Evolutionary conservation across 2,888 invertebrate species (phyloP).

Genomic region (Sturmia bella): DNA sequence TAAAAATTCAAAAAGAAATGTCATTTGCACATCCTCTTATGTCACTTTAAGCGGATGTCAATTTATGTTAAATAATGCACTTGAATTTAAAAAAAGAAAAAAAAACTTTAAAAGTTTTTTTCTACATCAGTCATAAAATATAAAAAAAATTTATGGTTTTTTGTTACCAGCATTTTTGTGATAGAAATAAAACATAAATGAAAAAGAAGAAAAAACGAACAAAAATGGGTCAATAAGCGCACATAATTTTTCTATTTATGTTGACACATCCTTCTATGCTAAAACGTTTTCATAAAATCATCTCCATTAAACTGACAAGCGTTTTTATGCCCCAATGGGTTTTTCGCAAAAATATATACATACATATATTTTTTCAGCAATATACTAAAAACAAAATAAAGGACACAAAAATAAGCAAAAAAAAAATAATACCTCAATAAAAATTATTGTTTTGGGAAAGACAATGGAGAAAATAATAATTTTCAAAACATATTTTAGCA

Average conservation of each 20-base stretch:
- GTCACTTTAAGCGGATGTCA: constrained; percentile 48
- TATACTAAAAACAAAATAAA: background rate
- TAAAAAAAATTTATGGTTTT: constrained; percentile 7
- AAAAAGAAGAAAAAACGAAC: no score
- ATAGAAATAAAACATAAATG: background rate
- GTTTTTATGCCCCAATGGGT: constrained; percentile 49
- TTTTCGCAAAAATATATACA: constrained; percentile 4
- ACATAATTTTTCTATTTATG: constrained; percentile 56
- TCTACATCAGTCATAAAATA: constrained; percentile 33
- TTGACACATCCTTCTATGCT: constrained; percentile 42
- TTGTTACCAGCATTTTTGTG: constrained; percentile 17
- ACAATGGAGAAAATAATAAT: constrained; percentile 36
- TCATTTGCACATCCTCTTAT: constrained; percentile 7
- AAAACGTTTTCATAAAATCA: constrained; percentile 31
- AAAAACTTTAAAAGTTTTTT: constrained; percentile 6
- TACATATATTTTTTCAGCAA: background rate
- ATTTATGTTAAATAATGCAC: constrained; percentile 37
- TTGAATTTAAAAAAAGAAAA: constrained; percentile 24
- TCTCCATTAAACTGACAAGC: constrained; percentile 48
- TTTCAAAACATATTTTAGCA: constrained; percentile 61
- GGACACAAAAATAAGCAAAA: constrained; percentile 13
- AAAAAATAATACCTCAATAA: constrained; percentile 32
- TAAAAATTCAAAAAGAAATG: background rate
- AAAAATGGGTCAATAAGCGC: constrained; percentile 22
- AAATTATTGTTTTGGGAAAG: constrained; percentile 57